Base-by-base conservation (phyloP, 2,888 invertebrate genomes). In the Plusia festucae region DNA sequence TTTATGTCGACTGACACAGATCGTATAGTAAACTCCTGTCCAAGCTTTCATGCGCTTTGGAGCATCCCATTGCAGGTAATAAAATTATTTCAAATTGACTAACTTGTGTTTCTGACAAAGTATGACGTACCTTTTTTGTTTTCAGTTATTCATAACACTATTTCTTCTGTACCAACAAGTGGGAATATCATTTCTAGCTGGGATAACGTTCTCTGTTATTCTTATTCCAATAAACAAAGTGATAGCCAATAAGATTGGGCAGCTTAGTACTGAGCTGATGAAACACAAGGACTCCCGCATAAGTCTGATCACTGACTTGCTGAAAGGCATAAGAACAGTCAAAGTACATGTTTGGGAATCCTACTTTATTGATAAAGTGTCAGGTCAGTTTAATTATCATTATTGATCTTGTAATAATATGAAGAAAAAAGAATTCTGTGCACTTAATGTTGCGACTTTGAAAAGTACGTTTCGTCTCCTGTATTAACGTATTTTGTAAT, bases 1-100 rank as follows among this genome's bases (percentile, higher is more conserved):
- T 98, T 98, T 81, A 99, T 99, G 98, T 99, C 99, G 32, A 99
- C 99, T 0, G 99, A 99, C 89, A 97, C 98, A 0, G 99, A 99
- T 88, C 96, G 99, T 78, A 98, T 99, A 78, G 98, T 99, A 0
- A 99, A 99, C 91, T 98, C 99, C 22, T 99, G 99, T 91, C 97
- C 98, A 2, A 99, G 99, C 92, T 99, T 99, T 89, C 99, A 99
- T 93, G 97, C 98, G 6, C 96, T 99, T 78, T 99, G 99, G 99
- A 99, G 99, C 91, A 97, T 99, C 86, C 99, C 99, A 7, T 96
- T 99, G 84, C 98, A 98, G 96, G 97, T 97, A 73, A 49, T 9
- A 11, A 49, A 7, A 46, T 20, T 2, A 8, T 20, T 20, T 20
- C 16, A 2, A 11, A 18, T 4, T 49, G 13, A 16, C 18, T 46